A percentile compares a stretch with the other conserved stretches of the same genome.
Evolutionary conservation across 2,113 vertebrate genomes (phyloP).

Genomic region (Dromas ardeola): DNA sequence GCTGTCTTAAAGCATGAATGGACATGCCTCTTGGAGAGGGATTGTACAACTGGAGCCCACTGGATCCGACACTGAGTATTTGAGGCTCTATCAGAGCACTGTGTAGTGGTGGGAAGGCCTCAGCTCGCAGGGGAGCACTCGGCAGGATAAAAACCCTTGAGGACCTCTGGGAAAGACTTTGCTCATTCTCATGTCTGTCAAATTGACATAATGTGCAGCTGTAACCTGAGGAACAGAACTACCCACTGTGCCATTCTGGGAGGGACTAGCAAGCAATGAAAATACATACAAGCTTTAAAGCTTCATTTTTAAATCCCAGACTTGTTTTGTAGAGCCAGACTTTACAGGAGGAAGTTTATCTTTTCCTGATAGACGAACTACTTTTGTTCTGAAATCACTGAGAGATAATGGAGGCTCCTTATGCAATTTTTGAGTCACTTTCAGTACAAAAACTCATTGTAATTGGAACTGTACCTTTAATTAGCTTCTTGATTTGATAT

Average conservation of each 20-base stretch:
- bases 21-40: not conserved
- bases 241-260: not conserved
- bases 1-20: not conserved
- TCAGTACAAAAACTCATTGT: not conserved
- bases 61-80: not conserved
- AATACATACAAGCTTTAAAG: not conserved
- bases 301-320: not conserved
- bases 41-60: not conserved
- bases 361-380: not conserved
- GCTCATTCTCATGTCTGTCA: not conserved
- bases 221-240: not conserved
- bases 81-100: not conserved
- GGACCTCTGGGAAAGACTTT: not conserved
- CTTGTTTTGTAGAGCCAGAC: not conserved
- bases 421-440: constrained; percentile 12
- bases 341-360: not conserved
- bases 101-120: not conserved
- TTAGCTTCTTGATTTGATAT: constrained; percentile 16
- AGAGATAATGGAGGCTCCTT: not conserved
- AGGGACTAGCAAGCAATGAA: not conserved
- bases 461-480: not conserved
- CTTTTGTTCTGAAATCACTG: not conserved
- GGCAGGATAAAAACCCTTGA: not conserved
- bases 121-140: not conserved
- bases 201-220: not conserved